Evolutionary conservation across 1,140 invertebrate species (phyloP).

Genomic region (Hylaeus anthracinus): DNA sequence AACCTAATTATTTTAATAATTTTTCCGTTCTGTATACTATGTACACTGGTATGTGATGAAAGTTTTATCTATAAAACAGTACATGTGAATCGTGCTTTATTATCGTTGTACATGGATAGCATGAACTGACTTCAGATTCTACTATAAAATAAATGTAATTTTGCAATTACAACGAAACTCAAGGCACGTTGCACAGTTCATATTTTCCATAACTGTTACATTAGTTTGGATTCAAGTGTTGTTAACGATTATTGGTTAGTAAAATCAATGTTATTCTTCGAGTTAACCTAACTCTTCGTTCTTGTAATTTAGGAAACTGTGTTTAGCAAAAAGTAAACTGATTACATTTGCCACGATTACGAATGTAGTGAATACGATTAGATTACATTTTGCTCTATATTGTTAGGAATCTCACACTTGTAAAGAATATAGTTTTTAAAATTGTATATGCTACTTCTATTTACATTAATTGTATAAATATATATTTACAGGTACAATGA

Average conservation of each 20-base stretch:
- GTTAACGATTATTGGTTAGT: not conserved
- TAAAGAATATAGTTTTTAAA: no score
- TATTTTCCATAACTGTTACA: slow-evolving; percentile 9
- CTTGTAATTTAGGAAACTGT: not conserved
- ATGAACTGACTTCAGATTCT: slow-evolving; percentile 66
- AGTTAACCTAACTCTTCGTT: not conserved
- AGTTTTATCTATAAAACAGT: slow-evolving; percentile 48
- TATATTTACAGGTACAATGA: slow-evolving; percentile 44
- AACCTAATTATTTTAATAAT: not conserved
- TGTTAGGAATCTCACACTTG: not conserved
- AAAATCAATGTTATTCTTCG: not conserved
- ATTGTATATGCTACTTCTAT: not conserved
- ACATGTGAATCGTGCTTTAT: slow-evolving; percentile 71
- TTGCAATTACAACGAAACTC: slow-evolving; percentile 83
- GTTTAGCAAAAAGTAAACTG: no score
- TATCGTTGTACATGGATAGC: not conserved
- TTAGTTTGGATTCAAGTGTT: not conserved
- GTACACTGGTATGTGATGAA: not conserved
- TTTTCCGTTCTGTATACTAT: not conserved
- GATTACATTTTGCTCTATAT: no score
- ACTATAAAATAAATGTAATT: slow-evolving; percentile 74
- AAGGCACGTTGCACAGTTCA: slow-evolving; percentile 56
- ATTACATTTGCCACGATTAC: no score
- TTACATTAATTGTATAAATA: not conserved
- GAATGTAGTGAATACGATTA: no score